Evolutionary conservation across 2,888 invertebrate genomes (phyloP).

Genomic region (Drosophila setosimentum): DNA sequence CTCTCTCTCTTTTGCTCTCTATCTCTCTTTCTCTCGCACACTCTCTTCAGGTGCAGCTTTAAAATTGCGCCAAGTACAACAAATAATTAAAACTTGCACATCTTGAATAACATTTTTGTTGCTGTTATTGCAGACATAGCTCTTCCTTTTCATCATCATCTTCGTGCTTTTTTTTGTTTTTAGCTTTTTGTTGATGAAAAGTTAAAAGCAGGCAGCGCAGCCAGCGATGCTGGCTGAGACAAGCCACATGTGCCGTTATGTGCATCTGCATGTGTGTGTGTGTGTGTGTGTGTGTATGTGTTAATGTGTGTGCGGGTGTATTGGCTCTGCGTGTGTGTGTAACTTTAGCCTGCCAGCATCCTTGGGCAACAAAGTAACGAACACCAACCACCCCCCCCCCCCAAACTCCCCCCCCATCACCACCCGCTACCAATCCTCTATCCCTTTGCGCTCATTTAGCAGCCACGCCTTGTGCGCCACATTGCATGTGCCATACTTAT

Average conservation of each 20-base stretch:
- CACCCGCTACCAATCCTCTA: too few relatives aligned
- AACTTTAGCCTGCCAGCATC: slow-evolving; percentile 47
- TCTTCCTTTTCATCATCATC: neutral
- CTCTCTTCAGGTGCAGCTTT: slow-evolving; percentile 18
- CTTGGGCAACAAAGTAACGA: slow-evolving; percentile 25
- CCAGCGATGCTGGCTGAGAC: slow-evolving; percentile 28
- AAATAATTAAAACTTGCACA: slow-evolving; percentile 70
- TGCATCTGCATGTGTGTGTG: slow-evolving; percentile 7
- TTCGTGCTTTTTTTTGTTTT: slow-evolving; percentile 21
- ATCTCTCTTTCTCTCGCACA: neutral
- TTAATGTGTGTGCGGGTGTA: slow-evolving; percentile 1
- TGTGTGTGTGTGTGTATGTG: neutral
- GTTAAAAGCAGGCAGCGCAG: slow-evolving; percentile 23
- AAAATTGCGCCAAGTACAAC: slow-evolving; percentile 45
- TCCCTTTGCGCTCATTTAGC: slow-evolving; percentile 18
- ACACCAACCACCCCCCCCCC: too few relatives aligned
- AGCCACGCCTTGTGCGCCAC: slow-evolving; percentile 57
- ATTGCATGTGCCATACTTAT: slow-evolving; percentile 45
- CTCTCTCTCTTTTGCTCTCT: neutral
- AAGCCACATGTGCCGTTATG: slow-evolving; percentile 49
- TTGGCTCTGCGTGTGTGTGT: slow-evolving; percentile 20
- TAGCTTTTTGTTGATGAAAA: slow-evolving; percentile 25
- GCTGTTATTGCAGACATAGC: slow-evolving; percentile 12
- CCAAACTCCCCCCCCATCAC: too few relatives aligned
- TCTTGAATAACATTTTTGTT: slow-evolving; percentile 42